Evolutionary conservation across 2,797 vertebrate species (phyloP).

Genomic region (Pygocentrus nattereri): DNA sequence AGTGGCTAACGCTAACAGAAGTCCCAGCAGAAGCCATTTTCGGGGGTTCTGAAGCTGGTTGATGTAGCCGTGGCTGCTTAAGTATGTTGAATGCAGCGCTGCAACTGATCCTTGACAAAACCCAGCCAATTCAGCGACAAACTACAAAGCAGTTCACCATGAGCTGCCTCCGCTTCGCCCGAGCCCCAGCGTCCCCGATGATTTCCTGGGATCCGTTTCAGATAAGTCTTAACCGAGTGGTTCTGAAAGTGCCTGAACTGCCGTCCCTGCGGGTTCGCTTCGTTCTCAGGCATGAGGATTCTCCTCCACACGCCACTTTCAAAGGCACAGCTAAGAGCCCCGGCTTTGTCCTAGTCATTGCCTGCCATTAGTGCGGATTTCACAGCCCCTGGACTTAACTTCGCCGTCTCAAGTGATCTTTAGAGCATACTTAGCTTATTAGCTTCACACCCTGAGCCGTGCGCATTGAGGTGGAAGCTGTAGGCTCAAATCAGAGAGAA

Average conservation of each 20-base stretch:
- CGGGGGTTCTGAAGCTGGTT: not conserved
- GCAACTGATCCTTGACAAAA: conserved; percentile 73
- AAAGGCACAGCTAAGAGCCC: conserved; percentile 34
- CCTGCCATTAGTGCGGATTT: conserved; percentile 44
- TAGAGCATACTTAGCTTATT: conserved; percentile 2
- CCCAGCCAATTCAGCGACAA: conserved; percentile 71
- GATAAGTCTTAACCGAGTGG: conserved; percentile 61
- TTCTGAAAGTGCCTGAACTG: conserved; percentile 19
- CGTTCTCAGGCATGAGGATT: not conserved
- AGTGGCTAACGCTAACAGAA: not conserved
- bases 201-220: conserved; percentile 70
- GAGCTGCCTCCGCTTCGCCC: conserved; percentile 63
- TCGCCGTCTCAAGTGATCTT: conserved; percentile 4
- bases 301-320: conserved; percentile 35
- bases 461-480: not conserved
- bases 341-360: conserved; percentile 43
- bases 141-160: conserved; percentile 73
- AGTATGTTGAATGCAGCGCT: conserved; percentile 58
- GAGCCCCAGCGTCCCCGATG: conserved; percentile 67
- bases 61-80: conserved; percentile 57
- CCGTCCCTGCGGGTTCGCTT: conserved; percentile 19
- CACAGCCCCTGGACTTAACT: conserved; percentile 19
- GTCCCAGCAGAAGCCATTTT: not conserved
- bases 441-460: not conserved
- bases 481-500: not conserved